Conservation (phyloP, 2,797 vertebrate species). For the Coreius guichenoti region DNA sequence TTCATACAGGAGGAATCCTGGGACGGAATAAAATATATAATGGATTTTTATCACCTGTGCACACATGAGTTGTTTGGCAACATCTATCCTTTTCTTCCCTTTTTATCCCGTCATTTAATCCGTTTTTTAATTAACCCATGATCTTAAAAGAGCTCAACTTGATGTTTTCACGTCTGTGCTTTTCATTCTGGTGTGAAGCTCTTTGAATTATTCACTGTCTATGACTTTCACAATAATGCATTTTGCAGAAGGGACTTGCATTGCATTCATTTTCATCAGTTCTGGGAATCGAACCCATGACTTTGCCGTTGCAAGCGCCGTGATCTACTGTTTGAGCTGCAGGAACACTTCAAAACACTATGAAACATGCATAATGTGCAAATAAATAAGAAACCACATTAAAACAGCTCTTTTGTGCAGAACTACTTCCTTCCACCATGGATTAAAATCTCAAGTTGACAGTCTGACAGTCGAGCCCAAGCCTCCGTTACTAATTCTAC, state of each 20-base stretch:
- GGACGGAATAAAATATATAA: slow-evolving; percentile 29
- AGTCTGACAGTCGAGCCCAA: no score
- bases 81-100: background rate
- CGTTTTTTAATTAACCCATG: slow-evolving; percentile 22
- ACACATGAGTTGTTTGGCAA: slow-evolving; percentile 21
- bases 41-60: slow-evolving; percentile 31
- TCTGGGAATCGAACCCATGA: background rate
- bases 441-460: no score
- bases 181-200: background rate
- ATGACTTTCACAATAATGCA: background rate
- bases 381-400: no score
- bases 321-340: no score
- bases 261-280: background rate
- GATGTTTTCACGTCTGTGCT: background rate
- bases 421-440: no score
- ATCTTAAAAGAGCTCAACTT: slow-evolving; percentile 6
- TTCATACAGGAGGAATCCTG: slow-evolving; percentile 74
- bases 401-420: no score
- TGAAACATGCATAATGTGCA: background rate
- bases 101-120: slow-evolving; percentile 13
- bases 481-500: no score
- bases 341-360: background rate
- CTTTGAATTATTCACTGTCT: background rate
- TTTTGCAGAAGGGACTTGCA: background rate
- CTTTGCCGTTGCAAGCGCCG: background rate